phyloP scores from a whole-genome alignment of 2,888 invertebrate species.

The Camptogramma bilineatum region DNA sequence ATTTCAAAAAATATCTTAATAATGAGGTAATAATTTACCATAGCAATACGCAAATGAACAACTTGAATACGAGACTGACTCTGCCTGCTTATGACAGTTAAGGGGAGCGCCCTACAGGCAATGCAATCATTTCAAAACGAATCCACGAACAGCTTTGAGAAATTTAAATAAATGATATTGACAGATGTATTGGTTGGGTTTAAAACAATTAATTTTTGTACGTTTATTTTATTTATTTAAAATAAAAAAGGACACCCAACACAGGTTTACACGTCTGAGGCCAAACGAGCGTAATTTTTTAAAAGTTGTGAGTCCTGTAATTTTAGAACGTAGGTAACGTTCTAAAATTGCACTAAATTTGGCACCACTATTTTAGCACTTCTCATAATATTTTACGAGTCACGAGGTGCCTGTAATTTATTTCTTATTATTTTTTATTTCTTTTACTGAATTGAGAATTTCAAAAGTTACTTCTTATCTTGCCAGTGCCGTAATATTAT shows the following conservation, averaged over 20 bases:
- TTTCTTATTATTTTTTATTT: not conserved
- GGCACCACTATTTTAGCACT: no score
- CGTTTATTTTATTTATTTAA: not conserved
- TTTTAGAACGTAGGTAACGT: no score
- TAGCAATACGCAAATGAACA: conserved; percentile 19
- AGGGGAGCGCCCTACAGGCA: conserved; percentile 20
- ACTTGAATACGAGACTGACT: conserved; percentile 16
- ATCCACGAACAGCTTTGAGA: conserved; percentile 5
- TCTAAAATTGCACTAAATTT: no score
- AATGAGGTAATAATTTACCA: not conserved
- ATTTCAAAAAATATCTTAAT: no score
- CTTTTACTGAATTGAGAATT: not conserved
- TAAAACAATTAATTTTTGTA: no score
- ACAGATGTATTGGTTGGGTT: not conserved
- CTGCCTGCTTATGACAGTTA: conserved; percentile 18
- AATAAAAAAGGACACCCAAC: no score
- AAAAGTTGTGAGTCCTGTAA: no score
- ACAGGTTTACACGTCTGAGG: no score
- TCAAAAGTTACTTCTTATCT: conserved; percentile 11
- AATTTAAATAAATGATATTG: not conserved
- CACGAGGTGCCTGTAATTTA: no score
- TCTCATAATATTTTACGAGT: no score
- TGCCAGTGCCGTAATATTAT: conserved; percentile 19
- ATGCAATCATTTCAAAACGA: conserved; percentile 28
- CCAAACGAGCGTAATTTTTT: no score